Evolutionary conservation across 2,797 vertebrate genomes (phyloP), one percentile per base, ranked within the genome.

Genomic region (Phrynocephalus forsythii): DNA sequence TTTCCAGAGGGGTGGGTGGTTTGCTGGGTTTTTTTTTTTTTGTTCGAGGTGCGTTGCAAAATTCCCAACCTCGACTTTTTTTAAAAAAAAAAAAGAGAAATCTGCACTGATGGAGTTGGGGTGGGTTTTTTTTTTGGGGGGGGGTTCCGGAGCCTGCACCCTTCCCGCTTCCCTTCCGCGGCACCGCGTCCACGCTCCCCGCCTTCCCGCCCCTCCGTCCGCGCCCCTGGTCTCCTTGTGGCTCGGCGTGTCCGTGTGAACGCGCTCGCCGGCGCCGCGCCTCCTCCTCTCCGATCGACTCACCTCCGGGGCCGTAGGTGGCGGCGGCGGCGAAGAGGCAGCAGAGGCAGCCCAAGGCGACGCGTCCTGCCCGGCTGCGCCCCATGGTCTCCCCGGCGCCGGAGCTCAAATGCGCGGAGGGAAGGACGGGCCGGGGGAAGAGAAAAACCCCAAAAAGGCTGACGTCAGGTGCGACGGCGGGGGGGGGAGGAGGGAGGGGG

Each of bases 401-500:
- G 18, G 48, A 48, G 24, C 33, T 80, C 86, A 3, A 87, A 18
- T 84, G 76, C 66, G 26, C n/a, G 28, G 68, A 71, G 68, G 9
- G 24, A 44, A n/a, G 68, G 13, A 10, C 30, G 38, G 16, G 44
- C 20, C 13, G 33, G 73, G 33, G 2, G 81, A 50, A 16, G 28
- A 52, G 63, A 56, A n/a, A 79, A 13, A 52, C 87, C 76, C 66
- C 66, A 6, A 20, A 26, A 50, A 9, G 67, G 87, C 67, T 88
- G 87, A 88, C 87, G 87, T 88, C 87, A 88, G 82, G 82, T 44
- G 52, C 67, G 50, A 38, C 73, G 73, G 81, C 81, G 63, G 85
- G 78, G 85, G 15, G 33, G 33, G 2, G 78, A 79, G 15, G 33
- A 2, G 2, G 33, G 28, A 22, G 26, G 81, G 5, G 13, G 44